These are phyloP conservation scores for Semotilus atromaculatus DNA, from an alignment of 2,797 vertebrate species.

Conservation along the genomic window DNA sequence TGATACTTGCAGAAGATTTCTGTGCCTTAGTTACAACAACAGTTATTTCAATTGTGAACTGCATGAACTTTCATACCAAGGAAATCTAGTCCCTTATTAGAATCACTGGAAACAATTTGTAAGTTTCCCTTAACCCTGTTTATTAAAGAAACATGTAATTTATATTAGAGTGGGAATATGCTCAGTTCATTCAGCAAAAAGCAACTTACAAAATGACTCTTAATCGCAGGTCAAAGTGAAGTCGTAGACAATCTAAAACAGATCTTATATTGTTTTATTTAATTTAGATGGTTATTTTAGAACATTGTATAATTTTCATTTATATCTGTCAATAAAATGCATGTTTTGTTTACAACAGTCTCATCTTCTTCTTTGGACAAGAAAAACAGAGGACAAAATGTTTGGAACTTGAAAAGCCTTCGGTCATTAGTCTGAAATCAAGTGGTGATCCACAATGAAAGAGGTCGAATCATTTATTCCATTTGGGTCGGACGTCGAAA, in stretches of 20 bases:
- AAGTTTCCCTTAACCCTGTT: neutral
- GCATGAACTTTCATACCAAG: neutral
- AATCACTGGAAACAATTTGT: slow-evolving; percentile 2
- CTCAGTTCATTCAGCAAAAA: slow-evolving; percentile 1
- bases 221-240: neutral
- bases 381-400: slow-evolving; percentile 17
- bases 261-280: slow-evolving; percentile 7
- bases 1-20: neutral
- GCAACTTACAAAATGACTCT: neutral
- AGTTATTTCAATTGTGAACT: neutral
- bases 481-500: slow-evolving; percentile 2
- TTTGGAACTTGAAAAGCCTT: neutral
- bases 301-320: neutral
- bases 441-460: slow-evolving; percentile 16
- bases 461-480: slow-evolving; percentile 17
- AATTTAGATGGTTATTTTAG: neutral
- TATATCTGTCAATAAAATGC: neutral
- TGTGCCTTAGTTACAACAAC: neutral
- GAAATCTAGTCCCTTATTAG: neutral
- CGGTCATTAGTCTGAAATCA: slow-evolving; percentile 9
- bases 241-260: neutral
- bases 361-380: slow-evolving; percentile 20
- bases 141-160: neutral
- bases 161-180: neutral
- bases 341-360: neutral